Percentiles rank a stretch among this genome's conserved stretches.
phyloP scores from a whole-genome alignment of 1,140 invertebrate genomes.

The Lepidurus arcticus region DNA sequence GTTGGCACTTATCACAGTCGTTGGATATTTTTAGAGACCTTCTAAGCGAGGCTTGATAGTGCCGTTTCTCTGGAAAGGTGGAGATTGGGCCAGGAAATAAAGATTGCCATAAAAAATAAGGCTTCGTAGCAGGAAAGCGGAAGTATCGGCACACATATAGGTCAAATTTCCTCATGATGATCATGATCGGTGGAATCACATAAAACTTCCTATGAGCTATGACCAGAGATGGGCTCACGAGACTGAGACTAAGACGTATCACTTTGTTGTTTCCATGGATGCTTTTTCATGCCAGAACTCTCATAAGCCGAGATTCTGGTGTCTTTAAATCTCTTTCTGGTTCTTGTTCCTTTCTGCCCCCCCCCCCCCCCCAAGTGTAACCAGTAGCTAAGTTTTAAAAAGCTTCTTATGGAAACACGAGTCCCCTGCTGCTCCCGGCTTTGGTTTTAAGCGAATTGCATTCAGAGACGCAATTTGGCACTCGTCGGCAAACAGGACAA shows the following conservation, averaged over 20 bases:
- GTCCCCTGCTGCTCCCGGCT: too few relatives aligned
- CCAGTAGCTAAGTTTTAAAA: neutral
- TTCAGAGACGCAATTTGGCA: neutral
- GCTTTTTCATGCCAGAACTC: neutral
- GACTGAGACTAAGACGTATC: neutral
- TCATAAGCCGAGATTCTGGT: neutral
- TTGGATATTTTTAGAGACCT: neutral
- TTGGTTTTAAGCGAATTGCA: neutral
- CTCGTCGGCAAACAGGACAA: neutral
- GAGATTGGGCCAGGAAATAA: conserved; percentile 1
- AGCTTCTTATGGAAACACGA: too few relatives aligned
- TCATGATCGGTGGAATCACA: neutral
- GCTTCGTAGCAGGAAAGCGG: neutral
- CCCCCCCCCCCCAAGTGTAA: neutral
- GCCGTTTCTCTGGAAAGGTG: neutral
- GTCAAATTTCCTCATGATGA: neutral
- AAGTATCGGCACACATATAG: neutral
- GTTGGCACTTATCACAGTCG: neutral
- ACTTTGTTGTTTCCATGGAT: neutral
- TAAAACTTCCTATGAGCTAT: too few relatives aligned
- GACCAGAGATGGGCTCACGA: neutral
- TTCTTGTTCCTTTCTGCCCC: neutral
- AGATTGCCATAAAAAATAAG: neutral
- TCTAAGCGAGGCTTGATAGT: neutral
- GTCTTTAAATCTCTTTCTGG: neutral